A percentile compares a stretch with the other conserved stretches of the same genome.
Evolutionary conservation across 2,113 vertebrate species (phyloP).

Genomic region (Ctenodactylus gundi): DNA sequence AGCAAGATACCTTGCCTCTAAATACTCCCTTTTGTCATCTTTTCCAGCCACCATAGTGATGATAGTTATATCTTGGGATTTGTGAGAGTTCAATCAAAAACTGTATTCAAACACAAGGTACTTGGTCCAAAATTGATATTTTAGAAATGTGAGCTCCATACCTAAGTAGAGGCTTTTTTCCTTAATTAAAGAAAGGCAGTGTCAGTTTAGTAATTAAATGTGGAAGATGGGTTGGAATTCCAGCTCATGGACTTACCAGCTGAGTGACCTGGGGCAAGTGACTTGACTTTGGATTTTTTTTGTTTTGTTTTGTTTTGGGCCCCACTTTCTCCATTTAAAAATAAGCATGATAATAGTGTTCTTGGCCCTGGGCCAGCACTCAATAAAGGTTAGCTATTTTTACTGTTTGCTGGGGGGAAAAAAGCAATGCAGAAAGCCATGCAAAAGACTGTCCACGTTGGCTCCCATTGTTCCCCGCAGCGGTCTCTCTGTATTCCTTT

Average conservation of each 20-base stretch:
- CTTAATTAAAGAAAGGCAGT: not conserved
- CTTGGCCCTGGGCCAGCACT: constrained; percentile 66
- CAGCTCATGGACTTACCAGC: constrained; percentile 18
- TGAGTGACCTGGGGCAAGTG: constrained; percentile 70
- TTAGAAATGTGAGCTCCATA: constrained; percentile 17
- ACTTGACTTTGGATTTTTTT: no score
- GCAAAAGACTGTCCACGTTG: constrained; percentile 24
- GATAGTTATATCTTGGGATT: not conserved
- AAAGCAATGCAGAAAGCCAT: constrained; percentile 42
- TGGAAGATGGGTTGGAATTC: constrained; percentile 42
- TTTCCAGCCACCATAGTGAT: not conserved
- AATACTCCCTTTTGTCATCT: not conserved
- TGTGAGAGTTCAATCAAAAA: not conserved
- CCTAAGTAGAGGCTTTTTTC: not conserved
- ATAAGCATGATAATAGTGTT: constrained; percentile 68
- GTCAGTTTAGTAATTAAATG: constrained; percentile 17
- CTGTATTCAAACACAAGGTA: not conserved
- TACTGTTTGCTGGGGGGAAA: constrained; percentile 60
- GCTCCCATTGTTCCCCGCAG: constrained; percentile 31
- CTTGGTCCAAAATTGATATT: not conserved
- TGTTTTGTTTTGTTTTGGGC: no score
- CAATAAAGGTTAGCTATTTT: constrained; percentile 75
- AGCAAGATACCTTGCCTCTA: not conserved
- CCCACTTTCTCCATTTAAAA: constrained; percentile 71
- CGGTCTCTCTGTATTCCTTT: constrained; percentile 20